phyloP scores from a whole-genome alignment of 2,113 vertebrate genomes.

The Montifringilla adamsi region DNA sequence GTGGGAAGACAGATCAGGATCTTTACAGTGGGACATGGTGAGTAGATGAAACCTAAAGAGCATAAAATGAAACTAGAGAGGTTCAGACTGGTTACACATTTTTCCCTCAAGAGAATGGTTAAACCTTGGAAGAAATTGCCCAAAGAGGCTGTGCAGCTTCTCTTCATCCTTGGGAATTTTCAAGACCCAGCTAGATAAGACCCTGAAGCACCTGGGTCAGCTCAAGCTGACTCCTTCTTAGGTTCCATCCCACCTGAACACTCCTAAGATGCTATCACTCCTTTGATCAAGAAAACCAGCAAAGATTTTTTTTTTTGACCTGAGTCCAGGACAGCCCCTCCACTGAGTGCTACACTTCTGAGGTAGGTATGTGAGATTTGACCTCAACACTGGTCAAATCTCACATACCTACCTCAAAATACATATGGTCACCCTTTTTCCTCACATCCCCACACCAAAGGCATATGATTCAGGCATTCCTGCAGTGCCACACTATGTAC shows the following conservation, averaged over 20 bases:
- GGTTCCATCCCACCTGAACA: not conserved
- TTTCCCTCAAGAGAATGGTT: not conserved
- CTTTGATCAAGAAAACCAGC: not conserved
- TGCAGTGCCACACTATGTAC: rapidly evolving
- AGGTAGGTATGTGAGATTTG: not conserved
- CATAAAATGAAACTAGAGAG: not conserved
- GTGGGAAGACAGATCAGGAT: not conserved
- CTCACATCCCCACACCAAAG: not conserved
- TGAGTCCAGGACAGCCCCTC: not conserved
- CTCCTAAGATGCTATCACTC: not conserved
- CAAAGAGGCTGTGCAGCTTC: not conserved
- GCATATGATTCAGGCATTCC: rapidly evolving
- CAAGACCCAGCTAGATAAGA: not conserved
- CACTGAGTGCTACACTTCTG: not conserved
- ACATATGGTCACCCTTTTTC: rapidly evolving
- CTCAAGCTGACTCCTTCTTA: not conserved
- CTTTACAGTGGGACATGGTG: no score
- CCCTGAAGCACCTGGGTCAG: not conserved
- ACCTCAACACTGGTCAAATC: not conserved
- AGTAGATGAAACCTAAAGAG: not conserved
- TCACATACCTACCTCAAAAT: not conserved
- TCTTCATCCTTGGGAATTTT: not conserved
- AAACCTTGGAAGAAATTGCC: not conserved
- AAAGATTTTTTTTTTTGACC: not conserved
- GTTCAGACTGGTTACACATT: not conserved